Evolutionary conservation across 1,140 invertebrate species (phyloP), one percentile per base, ranked within the genome.

Genomic region (Magallana angulata): DNA sequence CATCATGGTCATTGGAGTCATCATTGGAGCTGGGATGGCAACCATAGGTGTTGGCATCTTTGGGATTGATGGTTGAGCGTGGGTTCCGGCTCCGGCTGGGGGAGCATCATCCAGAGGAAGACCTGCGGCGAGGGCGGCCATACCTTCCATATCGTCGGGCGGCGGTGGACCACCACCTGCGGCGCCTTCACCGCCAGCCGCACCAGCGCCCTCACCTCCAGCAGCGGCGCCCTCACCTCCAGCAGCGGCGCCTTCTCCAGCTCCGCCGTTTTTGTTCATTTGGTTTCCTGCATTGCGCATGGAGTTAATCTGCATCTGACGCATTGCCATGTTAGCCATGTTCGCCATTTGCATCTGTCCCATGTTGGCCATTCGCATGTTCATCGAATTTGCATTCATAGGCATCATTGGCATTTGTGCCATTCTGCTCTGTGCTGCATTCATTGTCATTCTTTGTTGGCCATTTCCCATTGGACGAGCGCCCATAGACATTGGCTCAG

Each of bases 1-100:
- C 68, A 76, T 76, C 68, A 76, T 76, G 24, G 24, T 76, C 68
- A 76, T 76, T 76, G 68, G 68, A 30, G 68, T 76, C 68, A 76
- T 76, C 68, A 76, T 76, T 30, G 68, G 68, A 24, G 68, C 24
- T 76, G 68, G 68, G 18, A 76, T 76, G 9, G 30, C 9, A 76
- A 76, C 24, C 68, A 76, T 76, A 9, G 68, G 68, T 76, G 68
- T 48, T 11, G 68, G 68, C 68, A 76, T 76, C 36, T 12, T 76
- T 9, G 68, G 68, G 9, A 76, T 76, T 1, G 68, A 76, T 9
- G 68, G 4, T 30, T 76, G 24, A 76, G 68, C 68, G 6, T 30
- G 18, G 24, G 9, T 36, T 76, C 68, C 30, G 14, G 68, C 30
- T 71, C 68, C 68, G 12, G 68, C 68, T 71, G 68, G 68, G 68